These are phyloP conservation scores for Caligus rogercresseyi DNA, from an alignment of 1,140 invertebrate species.

Conservation along the genomic window DNA sequence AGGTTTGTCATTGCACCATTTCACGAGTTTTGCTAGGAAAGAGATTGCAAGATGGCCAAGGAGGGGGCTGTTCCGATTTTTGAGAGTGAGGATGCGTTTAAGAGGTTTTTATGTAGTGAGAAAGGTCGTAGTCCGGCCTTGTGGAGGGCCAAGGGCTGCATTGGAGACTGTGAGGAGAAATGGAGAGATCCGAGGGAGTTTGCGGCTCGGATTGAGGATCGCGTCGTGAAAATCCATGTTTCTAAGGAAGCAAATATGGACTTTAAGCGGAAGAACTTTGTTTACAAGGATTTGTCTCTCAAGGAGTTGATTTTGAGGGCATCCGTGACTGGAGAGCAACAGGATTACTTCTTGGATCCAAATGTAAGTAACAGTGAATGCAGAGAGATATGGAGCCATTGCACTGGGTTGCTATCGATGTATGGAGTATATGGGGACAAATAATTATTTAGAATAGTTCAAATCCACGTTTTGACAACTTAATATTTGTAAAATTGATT, in stretches of 20 bases:
- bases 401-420: too few species aligned
- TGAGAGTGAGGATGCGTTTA: not conserved
- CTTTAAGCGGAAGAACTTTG: not conserved
- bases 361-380: not conserved
- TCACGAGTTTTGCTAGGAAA: too few species aligned
- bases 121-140: not conserved
- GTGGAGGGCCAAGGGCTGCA: not conserved
- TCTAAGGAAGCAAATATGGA: not conserved
- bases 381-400: too few species aligned
- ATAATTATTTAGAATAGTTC: too few species aligned
- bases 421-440: too few species aligned
- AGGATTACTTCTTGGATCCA: not conserved
- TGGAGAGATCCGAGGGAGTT: not conserved
- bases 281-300: not conserved
- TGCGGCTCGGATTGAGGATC: not conserved
- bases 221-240: not conserved
- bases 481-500: too few species aligned
- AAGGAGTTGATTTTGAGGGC: not conserved
- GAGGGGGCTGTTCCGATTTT: not conserved
- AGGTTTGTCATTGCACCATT: too few species aligned
- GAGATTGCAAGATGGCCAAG: too few species aligned
- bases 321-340: not conserved
- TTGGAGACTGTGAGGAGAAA: not conserved
- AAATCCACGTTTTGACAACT: too few species aligned
- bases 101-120: not conserved